phyloP scores from a whole-genome alignment of 2,888 invertebrate species.

The Drosophila anceps region DNA sequence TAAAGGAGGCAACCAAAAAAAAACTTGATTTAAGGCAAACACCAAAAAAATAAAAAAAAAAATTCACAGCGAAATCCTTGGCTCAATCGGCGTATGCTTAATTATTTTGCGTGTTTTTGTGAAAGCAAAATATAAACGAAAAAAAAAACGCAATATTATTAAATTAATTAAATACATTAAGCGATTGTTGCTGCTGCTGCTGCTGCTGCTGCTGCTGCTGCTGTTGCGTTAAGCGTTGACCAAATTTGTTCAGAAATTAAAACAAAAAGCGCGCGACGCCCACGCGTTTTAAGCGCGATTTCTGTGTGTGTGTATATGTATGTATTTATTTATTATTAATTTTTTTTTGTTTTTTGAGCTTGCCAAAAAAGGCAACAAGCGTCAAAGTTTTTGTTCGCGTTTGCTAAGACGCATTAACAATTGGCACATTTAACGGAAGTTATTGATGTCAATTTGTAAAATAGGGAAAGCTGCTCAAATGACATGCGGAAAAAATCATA shows the following conservation, averaged over 20 bases:
- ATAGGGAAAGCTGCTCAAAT: slow-evolving; percentile 52
- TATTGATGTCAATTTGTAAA: slow-evolving; percentile 63
- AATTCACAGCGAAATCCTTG: slow-evolving; percentile 45
- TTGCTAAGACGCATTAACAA: slow-evolving; percentile 69
- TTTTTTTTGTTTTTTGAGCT: slow-evolving; percentile 49
- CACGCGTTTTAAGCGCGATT: slow-evolving; percentile 49
- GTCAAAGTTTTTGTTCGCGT: slow-evolving; percentile 33
- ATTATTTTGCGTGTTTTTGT: slow-evolving; percentile 33
- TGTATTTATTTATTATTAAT: slow-evolving; percentile 10
- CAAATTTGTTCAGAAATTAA: slow-evolving; percentile 78
- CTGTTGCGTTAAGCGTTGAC: slow-evolving; percentile 50
- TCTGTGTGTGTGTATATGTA: background rate
- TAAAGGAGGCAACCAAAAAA: slow-evolving; percentile 10
- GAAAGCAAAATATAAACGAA: slow-evolving; percentile 10
- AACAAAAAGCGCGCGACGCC: slow-evolving; percentile 67
- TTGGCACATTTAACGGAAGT: slow-evolving; percentile 80
- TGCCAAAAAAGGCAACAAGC: slow-evolving; percentile 67
- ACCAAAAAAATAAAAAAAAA: slow-evolving; percentile 1
- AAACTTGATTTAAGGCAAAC: slow-evolving; percentile 20
- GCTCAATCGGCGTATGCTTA: slow-evolving; percentile 43
- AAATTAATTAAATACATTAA: slow-evolving; percentile 64
- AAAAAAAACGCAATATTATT: slow-evolving; percentile 48
- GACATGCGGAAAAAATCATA: slow-evolving; percentile 46
- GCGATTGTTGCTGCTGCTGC: slow-evolving; percentile 17
- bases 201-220: slow-evolving; percentile 10